Conservation (phyloP, 1,140 invertebrate species). For the Habropoda laboriosa region DNA sequence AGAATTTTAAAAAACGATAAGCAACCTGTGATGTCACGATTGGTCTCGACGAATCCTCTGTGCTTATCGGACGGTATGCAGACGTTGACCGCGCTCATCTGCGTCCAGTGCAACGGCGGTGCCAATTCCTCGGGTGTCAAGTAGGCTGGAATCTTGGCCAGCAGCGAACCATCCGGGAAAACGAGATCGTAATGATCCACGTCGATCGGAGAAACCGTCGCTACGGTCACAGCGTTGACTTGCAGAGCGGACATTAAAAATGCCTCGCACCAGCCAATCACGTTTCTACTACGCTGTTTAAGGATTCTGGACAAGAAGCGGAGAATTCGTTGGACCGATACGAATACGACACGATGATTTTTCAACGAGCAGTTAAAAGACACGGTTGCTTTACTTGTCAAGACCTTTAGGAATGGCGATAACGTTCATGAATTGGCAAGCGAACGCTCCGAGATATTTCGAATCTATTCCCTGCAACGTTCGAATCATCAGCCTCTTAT, state of each 20-base stretch:
- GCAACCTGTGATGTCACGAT: constrained; percentile 45
- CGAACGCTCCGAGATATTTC: constrained; percentile 78
- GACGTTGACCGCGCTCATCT: constrained; percentile 29
- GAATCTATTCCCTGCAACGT: constrained; percentile 63
- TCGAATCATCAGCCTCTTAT: constrained; percentile 55
- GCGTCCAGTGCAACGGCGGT: constrained; percentile 46
- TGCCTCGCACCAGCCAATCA: constrained; percentile 63
- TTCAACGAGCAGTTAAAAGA: too few relatives aligned
- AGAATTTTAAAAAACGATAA: neutral
- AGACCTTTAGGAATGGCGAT: constrained; percentile 81
- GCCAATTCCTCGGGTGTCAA: constrained; percentile 56
- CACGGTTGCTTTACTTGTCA: constrained; percentile 80
- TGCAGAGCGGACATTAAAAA: constrained; percentile 50
- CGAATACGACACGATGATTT: too few relatives aligned
- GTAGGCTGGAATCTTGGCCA: constrained; percentile 43
- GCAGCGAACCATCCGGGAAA: constrained; percentile 29
- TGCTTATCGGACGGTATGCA: constrained; percentile 36
- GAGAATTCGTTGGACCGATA: neutral
- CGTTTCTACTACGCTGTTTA: constrained; percentile 3
- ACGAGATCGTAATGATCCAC: neutral
- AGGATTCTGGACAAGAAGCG: constrained; percentile 21
- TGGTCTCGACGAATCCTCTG: neutral
- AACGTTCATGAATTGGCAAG: constrained; percentile 83
- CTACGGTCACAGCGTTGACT: neutral
- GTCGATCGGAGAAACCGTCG: constrained; percentile 31